Base-by-base conservation (phyloP, 1,140 invertebrate genomes). In the Heliconius melpomene region DNA sequence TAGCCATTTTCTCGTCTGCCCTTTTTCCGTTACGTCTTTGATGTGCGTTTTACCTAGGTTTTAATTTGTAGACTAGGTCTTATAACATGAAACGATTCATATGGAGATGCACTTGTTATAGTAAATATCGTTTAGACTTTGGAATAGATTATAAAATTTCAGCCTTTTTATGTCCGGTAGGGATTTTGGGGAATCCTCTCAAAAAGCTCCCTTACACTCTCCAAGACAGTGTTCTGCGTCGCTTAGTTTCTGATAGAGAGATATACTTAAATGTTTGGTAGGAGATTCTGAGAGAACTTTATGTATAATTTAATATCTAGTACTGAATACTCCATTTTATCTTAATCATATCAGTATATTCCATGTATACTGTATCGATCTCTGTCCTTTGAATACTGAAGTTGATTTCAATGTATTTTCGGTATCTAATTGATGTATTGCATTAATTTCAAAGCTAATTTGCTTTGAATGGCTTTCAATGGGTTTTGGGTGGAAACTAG, bases 61-160 rank as follows among this genome's bases (percentile, higher is more conserved):
- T 80, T 74, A 76, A 82, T 76, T 71, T 75, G 18, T 75, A 16
- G 46, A 73, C 26, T 29, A 75, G 50, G 13, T 71, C 71, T 23
- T 40, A 9, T 38, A 38, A n/a, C 0, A 38, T 20, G 18, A 20
- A 40, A 38, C 20, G 60, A 66, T 66, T 18, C 11, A 26, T 66
- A 29, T 72, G 13, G 36, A 11, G 71, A 72, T 57, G 20, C n/a
- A 54, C 52, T n/a, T 18, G 52, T 54, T 54, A n/a, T n/a, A 0
- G 7, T 54, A 20, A 52, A 6, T 20, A 36, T 52, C 6, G 50
- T 0, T 20, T 52, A 9, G 13, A 46, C 13, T 46, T 46, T 46
- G 5, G 40, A 46, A 16, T 46, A 16, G 3, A 16, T 16, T 46
- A 3, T 46, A 3, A 46, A 46, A 46, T 13, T 29, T 29, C 29